Evolutionary conservation across 2,113 vertebrate species (phyloP), one percentile per base, ranked within the genome.

Genomic region (Lasiurus cinereus): DNA sequence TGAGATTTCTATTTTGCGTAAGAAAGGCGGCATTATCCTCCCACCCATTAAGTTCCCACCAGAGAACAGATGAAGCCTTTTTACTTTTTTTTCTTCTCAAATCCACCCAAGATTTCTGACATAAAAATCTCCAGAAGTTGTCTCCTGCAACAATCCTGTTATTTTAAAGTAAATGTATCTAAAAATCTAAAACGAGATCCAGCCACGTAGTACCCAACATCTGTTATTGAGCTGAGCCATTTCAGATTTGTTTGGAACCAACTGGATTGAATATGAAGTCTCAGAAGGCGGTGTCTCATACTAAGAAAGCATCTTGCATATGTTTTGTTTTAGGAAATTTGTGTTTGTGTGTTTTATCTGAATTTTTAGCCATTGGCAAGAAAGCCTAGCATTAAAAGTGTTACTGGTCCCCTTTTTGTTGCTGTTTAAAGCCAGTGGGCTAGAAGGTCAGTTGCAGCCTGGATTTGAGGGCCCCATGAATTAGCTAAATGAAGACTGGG

Each of bases 1-100:
- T 85, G 99, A 99, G 96, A 99, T 99, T 76, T 5, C 2, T 24
- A 8, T 98, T 21, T 88, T 99, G 79, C 98, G 97, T 29, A 97
- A 90, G 88, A 98, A 98, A 97, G 98, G 98, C 10, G 98, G 97
- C 0, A 92, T 91, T 5, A 93, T 98, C n/a, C 97, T 98, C 24
- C 98, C 98, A 5, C 98, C 98, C 0, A 86, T 97, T 56, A 97
- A 93, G 1, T 46, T 94, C 66, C 39, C 74, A 2, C 80, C n/a
- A 18, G 67, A 79, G 59, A 73, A 52, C 33, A 79, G 67, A 70
- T 76, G 43, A 72, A 64, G 21, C 14, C 16, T 87, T 84, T 12
- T 48, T n/a, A 29, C 43, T 83, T 43, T 27, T 67, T 33, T 66
- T 33, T 11, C 18, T 2, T 24, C 59, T 88, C 87, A 90, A 43